phyloP scores from a whole-genome alignment of 2,797 vertebrate species.

The Chrysolophus pictus region DNA sequence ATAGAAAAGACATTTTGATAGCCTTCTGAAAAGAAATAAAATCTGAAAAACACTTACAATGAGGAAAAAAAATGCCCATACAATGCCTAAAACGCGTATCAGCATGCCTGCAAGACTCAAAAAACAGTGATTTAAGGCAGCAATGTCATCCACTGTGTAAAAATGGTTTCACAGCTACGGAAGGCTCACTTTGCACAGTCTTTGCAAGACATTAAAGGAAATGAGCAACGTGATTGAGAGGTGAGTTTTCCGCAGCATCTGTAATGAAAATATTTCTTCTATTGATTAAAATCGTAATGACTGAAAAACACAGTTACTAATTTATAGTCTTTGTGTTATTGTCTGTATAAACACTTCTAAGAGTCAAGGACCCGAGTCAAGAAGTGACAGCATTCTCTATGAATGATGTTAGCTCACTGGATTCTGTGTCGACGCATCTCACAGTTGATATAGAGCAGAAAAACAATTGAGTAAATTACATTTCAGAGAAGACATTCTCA shows the following conservation, averaged over 20 bases:
- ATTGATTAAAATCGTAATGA: not conserved
- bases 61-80: not conserved
- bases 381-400: not conserved
- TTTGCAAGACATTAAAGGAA: not conserved
- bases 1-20: not conserved
- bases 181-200: not conserved
- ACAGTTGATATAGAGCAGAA: not conserved
- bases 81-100: not conserved
- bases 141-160: not conserved
- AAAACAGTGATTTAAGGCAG: not conserved
- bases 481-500: not conserved
- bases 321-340: not conserved
- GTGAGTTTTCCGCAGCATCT: not conserved
- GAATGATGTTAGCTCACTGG: not conserved
- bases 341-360: not conserved
- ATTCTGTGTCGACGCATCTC: not conserved
- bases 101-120: not conserved
- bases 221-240: not conserved
- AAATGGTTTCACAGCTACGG: not conserved
- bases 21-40: not conserved
- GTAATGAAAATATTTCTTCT: not conserved
- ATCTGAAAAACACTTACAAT: not conserved
- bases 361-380: not conserved
- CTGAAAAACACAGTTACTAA: not conserved
- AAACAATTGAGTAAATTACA: not conserved